phyloP scores from a whole-genome alignment of 2,797 vertebrate species.

The Sebastes steindachneri region DNA sequence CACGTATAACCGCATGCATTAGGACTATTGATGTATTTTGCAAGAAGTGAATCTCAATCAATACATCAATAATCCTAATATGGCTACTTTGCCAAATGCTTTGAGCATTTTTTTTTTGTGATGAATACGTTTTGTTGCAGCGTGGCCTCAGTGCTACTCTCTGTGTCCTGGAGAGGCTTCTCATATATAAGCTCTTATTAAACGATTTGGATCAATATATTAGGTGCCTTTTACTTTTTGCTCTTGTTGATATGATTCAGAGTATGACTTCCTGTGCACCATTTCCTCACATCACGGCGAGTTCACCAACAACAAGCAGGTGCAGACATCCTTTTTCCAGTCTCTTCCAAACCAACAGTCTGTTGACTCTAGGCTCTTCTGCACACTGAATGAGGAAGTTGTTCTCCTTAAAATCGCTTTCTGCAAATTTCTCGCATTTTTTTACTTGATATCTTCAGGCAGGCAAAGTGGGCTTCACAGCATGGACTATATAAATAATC shows the following conservation, averaged over 20 bases:
- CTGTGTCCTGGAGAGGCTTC: neutral
- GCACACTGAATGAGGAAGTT: constrained; percentile 26
- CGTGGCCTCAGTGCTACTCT: neutral
- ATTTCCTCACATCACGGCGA: constrained; percentile 12
- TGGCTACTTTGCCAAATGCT: neutral
- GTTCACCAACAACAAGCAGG: constrained; percentile 38
- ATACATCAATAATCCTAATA: neutral
- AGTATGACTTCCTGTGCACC: neutral
- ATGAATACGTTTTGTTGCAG: neutral
- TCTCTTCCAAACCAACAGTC: constrained; percentile 14
- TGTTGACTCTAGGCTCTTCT: constrained; percentile 11
- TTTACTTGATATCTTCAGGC: constrained; percentile 36
- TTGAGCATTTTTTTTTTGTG: neutral
- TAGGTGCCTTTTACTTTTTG: neutral
- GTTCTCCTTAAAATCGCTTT: constrained; percentile 35
- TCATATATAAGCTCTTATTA: neutral
- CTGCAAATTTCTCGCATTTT: constrained; percentile 17
- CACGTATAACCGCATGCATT: too few relatives aligned
- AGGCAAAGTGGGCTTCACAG: constrained; percentile 22
- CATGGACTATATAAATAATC: constrained; percentile 5
- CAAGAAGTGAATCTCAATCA: too few relatives aligned
- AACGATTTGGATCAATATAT: neutral
- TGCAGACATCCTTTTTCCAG: constrained; percentile 39
- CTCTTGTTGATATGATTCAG: neutral
- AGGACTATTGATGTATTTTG: too few relatives aligned